Conservation (phyloP, 2,888 invertebrate species). For the Creontiades dilutus region DNA sequence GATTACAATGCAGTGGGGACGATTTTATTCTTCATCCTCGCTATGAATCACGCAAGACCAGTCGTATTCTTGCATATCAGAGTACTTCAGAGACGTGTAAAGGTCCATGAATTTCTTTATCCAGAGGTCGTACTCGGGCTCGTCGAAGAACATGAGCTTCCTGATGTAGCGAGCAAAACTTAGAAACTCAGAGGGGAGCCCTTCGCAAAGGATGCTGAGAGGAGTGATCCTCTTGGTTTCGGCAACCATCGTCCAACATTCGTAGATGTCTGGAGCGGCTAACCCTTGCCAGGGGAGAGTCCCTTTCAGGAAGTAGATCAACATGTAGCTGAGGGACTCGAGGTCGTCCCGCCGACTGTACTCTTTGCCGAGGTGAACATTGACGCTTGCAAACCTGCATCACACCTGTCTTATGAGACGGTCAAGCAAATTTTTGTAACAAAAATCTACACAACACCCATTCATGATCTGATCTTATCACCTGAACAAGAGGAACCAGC, state of each 20-base stretch:
- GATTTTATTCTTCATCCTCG: not conserved
- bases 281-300: conserved; percentile 65
- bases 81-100: conserved; percentile 20
- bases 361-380: conserved; percentile 60
- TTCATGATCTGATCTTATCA: too few relatives aligned
- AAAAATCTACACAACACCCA: too few relatives aligned
- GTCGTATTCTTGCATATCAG: conserved; percentile 43
- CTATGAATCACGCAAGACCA: conserved; percentile 3
- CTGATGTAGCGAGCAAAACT: conserved; percentile 49
- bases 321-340: conserved; percentile 57
- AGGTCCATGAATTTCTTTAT: conserved; percentile 24
- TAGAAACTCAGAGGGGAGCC: conserved; percentile 32
- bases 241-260: conserved; percentile 31
- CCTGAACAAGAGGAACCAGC: too few relatives aligned
- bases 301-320: conserved; percentile 61
- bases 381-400: conserved; percentile 17
- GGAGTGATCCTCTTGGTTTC: conserved; percentile 36
- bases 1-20: too few relatives aligned
- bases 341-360: conserved; percentile 57
- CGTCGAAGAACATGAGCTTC: conserved; percentile 40
- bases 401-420: not conserved
- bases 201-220: conserved; percentile 60
- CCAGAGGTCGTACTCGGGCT: conserved; percentile 52
- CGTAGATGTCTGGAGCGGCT: not conserved
- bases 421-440: too few relatives aligned